Evolutionary conservation across 2,797 vertebrate genomes (phyloP).

Genomic region (Cottoperca gobio): DNA sequence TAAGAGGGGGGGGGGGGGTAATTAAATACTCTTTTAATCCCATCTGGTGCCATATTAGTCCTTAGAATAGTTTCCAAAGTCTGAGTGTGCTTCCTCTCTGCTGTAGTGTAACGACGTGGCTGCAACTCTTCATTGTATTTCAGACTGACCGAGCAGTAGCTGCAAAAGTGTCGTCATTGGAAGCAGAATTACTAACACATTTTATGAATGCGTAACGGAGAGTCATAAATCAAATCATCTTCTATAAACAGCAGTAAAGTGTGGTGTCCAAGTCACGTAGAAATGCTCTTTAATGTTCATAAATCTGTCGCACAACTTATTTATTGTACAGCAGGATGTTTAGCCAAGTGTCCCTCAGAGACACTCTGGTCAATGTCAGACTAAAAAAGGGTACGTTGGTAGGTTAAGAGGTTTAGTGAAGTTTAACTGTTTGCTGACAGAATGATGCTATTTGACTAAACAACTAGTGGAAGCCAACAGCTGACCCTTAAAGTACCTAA

Average conservation of each 20-base stretch:
- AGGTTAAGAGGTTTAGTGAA: not conserved
- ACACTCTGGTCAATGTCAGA: not conserved
- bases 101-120: slow-evolving; percentile 17
- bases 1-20: slow-evolving; percentile 23
- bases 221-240: slow-evolving; percentile 20
- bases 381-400: not conserved
- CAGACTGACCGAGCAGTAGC: slow-evolving; percentile 36
- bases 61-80: slow-evolving; percentile 49
- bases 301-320: slow-evolving; percentile 17
- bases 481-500: not conserved
- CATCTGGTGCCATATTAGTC: slow-evolving; percentile 50
- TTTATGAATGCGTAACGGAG: not conserved
- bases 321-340: slow-evolving; percentile 9
- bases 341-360: not conserved
- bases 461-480: not conserved
- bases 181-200: not conserved
- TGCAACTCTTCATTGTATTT: slow-evolving; percentile 22
- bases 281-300: slow-evolving; percentile 22
- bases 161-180: not conserved
- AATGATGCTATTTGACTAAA: not conserved
- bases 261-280: slow-evolving; percentile 11
- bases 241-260: slow-evolving; percentile 1
- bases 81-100: too few relatives aligned
- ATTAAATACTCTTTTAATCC: slow-evolving; percentile 53
- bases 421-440: not conserved